These are phyloP conservation scores for Crotalus helleri DNA, from an alignment of 2,113 vertebrate genomes.

Conservation along the genomic window DNA sequence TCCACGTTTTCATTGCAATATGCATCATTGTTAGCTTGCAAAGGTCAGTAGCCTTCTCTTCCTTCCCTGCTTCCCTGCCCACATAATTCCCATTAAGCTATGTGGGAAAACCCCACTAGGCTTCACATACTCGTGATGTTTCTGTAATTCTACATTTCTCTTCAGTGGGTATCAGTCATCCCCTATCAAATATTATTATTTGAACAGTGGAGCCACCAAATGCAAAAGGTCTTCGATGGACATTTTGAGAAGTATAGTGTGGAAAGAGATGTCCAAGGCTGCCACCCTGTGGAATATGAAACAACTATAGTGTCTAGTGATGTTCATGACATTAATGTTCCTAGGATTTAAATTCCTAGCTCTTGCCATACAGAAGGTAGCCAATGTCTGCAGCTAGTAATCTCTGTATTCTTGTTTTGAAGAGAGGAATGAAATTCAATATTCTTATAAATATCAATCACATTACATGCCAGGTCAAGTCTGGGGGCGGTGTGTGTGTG, in stretches of 20 bases:
- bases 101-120: neutral
- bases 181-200: neutral
- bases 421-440: neutral
- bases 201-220: neutral
- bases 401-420: neutral
- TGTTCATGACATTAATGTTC: neutral
- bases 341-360: neutral
- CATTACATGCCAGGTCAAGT: neutral
- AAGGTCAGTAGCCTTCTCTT: neutral
- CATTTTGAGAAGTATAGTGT: neutral
- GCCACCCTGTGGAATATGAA: neutral
- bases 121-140: neutral
- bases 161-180: neutral
- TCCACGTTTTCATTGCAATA: neutral
- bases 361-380: neutral
- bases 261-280: neutral
- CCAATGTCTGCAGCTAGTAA: neutral
- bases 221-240: neutral
- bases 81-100: neutral
- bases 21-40: neutral
- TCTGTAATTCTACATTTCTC: neutral
- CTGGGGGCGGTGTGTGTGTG: neutral
- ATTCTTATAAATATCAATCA: neutral
- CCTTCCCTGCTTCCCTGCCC: neutral
- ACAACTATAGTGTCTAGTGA: neutral